Conservation (phyloP, 2,113 vertebrate genomes). For the Solenodon paradoxus region DNA sequence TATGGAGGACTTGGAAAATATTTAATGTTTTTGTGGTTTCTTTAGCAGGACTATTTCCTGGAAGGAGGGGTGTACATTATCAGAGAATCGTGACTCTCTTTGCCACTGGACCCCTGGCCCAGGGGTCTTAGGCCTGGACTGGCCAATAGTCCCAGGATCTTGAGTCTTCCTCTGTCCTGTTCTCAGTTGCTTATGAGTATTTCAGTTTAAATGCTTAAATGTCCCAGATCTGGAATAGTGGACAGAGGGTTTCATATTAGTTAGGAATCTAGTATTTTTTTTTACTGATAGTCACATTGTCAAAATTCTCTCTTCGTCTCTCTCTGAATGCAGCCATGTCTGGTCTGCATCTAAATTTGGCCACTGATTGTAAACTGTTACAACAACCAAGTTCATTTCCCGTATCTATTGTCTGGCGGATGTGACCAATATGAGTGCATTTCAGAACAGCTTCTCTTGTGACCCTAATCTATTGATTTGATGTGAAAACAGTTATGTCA, state of each 20-base stretch:
- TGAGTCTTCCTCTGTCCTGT: not conserved
- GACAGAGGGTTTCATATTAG: not conserved
- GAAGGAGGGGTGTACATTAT: not conserved
- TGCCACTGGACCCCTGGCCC: not conserved
- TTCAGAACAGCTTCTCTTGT: not conserved
- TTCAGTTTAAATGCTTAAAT: not conserved
- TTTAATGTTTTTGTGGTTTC: not conserved
- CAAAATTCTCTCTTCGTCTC: not conserved
- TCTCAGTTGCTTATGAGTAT: not conserved
- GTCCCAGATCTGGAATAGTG: not conserved
- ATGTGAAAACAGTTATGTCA: not conserved
- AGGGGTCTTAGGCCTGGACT: not conserved
- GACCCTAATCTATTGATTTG: not conserved
- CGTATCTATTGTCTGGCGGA: not conserved
- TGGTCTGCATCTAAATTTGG: not conserved
- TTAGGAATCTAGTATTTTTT: not conserved
- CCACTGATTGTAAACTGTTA: not conserved
- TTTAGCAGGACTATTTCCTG: not conserved
- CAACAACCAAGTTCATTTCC: not conserved
- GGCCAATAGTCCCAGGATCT: not conserved
- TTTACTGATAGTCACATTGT: not conserved
- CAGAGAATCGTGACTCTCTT: not conserved
- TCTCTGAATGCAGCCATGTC: not conserved
- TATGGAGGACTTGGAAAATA: not conserved
- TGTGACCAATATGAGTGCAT: not conserved